Evolutionary conservation across 2,113 vertebrate genomes (phyloP), one percentile per base, ranked within the genome.

Genomic region (Nycticorax nycticorax): DNA sequence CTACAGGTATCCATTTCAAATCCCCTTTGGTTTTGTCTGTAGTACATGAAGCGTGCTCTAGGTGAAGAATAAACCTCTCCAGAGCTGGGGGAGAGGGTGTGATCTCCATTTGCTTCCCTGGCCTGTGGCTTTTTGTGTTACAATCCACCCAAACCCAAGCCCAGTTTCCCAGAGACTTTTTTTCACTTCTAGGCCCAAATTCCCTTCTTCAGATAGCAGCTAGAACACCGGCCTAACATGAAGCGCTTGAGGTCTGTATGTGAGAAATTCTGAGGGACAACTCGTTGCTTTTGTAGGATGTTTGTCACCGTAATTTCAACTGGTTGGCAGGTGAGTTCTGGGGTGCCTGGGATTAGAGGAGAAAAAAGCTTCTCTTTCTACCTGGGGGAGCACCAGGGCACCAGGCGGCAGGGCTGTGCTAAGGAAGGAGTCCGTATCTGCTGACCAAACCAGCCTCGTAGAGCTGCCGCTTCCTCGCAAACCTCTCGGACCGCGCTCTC

Each of bases 401-500:
- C 56, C 66, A 33, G 32, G 12, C 0, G 10, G 55, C 32, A 27
- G 76, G 63, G 20, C 33, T 55, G 60, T 28, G 37, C 55, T 60
- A 3, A 35, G 50, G 37, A 47, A 78, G 85, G 73, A 64, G 6
- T 26, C 45, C 17, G 57, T 5, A n/a, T 5, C 30, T 52, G 59
- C 63, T 35, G 24, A 4, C 22, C 4, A 5, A 93, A 50, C 48
- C 77, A 23, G 83, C 9, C 5, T 10, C 39, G 63, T 10, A 3
- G 71, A 76, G 71, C 86, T 76, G 57, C 56, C 37, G 92, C 73
- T 62, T 93, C 91, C 80, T 89, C 64, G 41, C 59, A 45, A 86
- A 88, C 71, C 69, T 56, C 33, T 33, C 66, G 45, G 78, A 45
- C 66, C 68, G 41, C 57, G 21, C 52, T n/a, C 26, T 39, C 15